These are phyloP conservation scores for Cettia cetti DNA, from an alignment of 2,113 vertebrate species.

Conservation along the genomic window DNA sequence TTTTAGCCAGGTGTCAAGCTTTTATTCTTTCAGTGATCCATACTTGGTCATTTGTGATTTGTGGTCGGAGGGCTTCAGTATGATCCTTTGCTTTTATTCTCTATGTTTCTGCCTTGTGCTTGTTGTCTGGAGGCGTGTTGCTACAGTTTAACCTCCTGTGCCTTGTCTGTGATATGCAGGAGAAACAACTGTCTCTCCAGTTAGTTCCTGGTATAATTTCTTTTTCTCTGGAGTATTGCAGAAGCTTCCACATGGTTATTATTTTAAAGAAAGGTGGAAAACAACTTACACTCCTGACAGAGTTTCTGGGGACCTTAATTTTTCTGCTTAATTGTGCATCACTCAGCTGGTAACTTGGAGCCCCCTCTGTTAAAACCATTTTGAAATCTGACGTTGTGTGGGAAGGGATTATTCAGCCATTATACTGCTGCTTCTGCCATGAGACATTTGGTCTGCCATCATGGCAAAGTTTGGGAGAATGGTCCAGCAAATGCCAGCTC, in stretches of 20 bases:
- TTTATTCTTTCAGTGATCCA: not conserved
- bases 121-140: not conserved
- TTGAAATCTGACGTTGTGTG: not conserved
- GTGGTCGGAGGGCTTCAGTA: not conserved
- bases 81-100: not conserved
- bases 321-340: not conserved
- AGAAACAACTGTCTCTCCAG: not conserved
- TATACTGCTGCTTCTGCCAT: not conserved
- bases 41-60: not conserved
- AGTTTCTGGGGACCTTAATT: not conserved
- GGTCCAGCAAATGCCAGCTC: not conserved
- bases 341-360: not conserved
- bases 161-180: not conserved
- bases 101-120: not conserved
- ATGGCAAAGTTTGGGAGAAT: not conserved
- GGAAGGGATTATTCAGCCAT: not conserved
- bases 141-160: not conserved
- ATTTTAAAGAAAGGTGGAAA: not conserved
- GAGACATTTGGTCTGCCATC: not conserved
- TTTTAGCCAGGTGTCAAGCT: not conserved
- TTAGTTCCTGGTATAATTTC: not conserved
- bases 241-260: not conserved
- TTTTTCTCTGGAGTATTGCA: not conserved
- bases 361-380: not conserved
- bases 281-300: not conserved